Base-by-base conservation (phyloP, 2,888 invertebrate genomes). In the Macrophya annulata region DNA sequence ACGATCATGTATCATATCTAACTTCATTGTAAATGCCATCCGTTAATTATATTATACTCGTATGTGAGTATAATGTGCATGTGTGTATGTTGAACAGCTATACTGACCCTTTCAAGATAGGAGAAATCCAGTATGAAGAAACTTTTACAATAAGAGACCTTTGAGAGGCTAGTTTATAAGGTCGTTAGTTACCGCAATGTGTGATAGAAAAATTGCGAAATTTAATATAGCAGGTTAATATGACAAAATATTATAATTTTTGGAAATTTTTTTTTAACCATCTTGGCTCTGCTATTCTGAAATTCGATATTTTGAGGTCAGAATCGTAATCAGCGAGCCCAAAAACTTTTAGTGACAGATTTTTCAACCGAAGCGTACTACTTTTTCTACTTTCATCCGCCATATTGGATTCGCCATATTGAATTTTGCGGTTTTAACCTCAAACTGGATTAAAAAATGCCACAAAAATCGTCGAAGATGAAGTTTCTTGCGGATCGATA, bases 21-120 rank as follows among this genome's bases (percentile, higher is more conserved):
- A 8, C 37, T 37, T 37, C 45, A 31, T 74, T 45, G 31, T 8
- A 74, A 74, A 74, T 74, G 74, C 74, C 74, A 74, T 74, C 8
- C 43, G 74, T 17, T 74, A 45, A 25, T 74, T 74, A 25, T 21
- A 25, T 45, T 2, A 15, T 72, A 72, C 37, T 37, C 6, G 31
- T 43, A 40, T 40, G 9, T 8, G 9, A 4, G 15, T 40, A n/a
- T 21, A n/a, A n/a, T n/a, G 59, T 62, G 31, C 31, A 2, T 3
- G 37, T 62, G 62, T 62, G 21, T 25, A 10, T 4, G 9, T 62
- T 25, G 9, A 31, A 62, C 25, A 25, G 10, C 62, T 62, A 31
- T 40, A 17, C 25, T 71, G 37, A 71, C 71, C 71, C 37, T 71
- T 71, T 37, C 71, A 8, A 3, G 25, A 40, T 17, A 6, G 8